Evolutionary conservation across 2,888 invertebrate species (phyloP).

Genomic region (Dicyrtoma fusca): DNA sequence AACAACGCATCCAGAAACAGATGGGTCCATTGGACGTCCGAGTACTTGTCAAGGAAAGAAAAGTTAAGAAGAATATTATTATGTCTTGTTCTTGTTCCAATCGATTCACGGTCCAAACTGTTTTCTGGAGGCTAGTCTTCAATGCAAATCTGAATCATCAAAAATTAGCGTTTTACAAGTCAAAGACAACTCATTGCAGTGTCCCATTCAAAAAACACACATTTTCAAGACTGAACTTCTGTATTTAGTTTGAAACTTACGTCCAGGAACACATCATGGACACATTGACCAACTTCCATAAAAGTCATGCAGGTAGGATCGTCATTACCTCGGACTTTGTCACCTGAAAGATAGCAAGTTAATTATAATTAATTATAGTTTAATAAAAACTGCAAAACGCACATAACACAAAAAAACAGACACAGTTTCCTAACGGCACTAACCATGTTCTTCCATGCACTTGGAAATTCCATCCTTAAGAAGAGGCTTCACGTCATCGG

Average conservation of each 20-base stretch:
- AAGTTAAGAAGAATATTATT: not conserved
- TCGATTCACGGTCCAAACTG: not conserved
- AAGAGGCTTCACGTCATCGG: constrained; percentile 47
- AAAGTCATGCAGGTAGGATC: constrained; percentile 52
- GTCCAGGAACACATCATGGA: constrained; percentile 53
- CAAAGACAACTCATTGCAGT: not conserved
- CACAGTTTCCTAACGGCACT: not conserved
- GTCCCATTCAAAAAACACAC: too few species aligned
- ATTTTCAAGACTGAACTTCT: too few species aligned
- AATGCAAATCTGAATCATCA: constrained; percentile 28
- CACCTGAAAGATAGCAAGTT: constrained; percentile 36
- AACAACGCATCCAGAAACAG: too few species aligned
- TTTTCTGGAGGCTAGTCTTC: constrained; percentile 22
- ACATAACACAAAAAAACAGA: not conserved
- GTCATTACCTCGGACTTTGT: constrained; percentile 48
- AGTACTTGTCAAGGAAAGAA: too few species aligned
- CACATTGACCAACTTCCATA: constrained; percentile 52
- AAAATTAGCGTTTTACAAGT: not conserved
- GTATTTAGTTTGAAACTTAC: constrained; percentile 40
- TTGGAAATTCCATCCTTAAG: constrained; percentile 49
- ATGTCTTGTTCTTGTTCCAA: not conserved
- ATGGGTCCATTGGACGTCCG: too few species aligned
- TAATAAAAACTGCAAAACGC: not conserved
- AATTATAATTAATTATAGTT: not conserved
- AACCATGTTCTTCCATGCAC: constrained; percentile 52